Conservation (phyloP, 2,888 invertebrate genomes). For the Gymnosoma rotundatum region DNA sequence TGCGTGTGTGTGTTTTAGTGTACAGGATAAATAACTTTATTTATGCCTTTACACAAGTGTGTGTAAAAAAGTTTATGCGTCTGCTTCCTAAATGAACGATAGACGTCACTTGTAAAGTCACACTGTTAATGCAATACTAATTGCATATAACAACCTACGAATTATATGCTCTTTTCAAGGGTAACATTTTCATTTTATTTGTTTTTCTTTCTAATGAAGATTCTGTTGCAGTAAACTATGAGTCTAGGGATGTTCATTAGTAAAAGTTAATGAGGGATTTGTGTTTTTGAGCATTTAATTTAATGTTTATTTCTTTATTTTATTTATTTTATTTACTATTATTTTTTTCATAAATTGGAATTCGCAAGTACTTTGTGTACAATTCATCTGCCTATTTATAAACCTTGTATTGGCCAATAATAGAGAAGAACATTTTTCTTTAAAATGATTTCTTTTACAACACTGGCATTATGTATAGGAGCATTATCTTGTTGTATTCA, state of each 20-base stretch:
- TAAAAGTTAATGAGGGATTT: constrained; percentile 56
- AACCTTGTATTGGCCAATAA: no score
- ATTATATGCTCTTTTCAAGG: constrained; percentile 65
- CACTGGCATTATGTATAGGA: no score
- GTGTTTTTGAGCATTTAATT: not conserved
- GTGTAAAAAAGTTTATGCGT: not conserved
- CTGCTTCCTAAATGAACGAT: constrained; percentile 68
- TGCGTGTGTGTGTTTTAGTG: constrained; percentile 53
- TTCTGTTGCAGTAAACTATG: constrained; percentile 48
- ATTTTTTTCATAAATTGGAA: no score
- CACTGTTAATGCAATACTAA: constrained; percentile 72
- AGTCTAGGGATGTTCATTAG: constrained; percentile 56
- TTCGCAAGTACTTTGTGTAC: no score
- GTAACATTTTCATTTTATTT: constrained; percentile 59
- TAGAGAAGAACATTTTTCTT: no score
- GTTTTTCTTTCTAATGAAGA: constrained; percentile 38
- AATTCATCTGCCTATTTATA: no score
- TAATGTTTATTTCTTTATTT: no score
- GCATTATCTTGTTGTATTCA: no score
- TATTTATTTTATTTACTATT: no score
- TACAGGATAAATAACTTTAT: constrained; percentile 64
- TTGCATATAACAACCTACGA: constrained; percentile 68
- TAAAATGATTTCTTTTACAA: no score
- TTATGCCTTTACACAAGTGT: constrained; percentile 3
- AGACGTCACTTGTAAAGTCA: constrained; percentile 71